Conservation (phyloP, 1,140 invertebrate species). For the Ylistrum balloti region DNA sequence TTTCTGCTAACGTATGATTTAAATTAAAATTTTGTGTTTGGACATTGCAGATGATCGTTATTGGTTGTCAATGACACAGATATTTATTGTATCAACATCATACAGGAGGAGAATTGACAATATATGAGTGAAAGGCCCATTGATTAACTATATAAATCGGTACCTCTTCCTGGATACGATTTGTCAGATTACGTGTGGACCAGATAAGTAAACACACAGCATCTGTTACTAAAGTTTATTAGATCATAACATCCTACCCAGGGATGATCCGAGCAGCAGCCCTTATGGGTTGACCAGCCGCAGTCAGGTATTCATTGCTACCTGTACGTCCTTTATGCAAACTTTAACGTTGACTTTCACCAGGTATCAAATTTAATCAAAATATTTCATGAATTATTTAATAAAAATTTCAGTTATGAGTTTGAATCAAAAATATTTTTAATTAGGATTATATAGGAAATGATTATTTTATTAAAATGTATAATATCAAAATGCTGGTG, state of each 20-base stretch:
- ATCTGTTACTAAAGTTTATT: not conserved
- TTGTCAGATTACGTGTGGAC: not conserved
- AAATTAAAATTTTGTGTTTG: too few species aligned
- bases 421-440: too few species aligned
- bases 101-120: not conserved
- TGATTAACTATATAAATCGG: constrained; percentile 15
- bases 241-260: not conserved
- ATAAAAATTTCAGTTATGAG: not conserved
- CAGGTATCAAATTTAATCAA: not conserved
- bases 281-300: not conserved
- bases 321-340: not conserved
- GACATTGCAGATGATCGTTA: not conserved
- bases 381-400: not conserved
- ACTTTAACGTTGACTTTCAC: too few species aligned
- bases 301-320: not conserved
- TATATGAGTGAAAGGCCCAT: not conserved
- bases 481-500: not conserved
- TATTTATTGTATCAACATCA: not conserved
- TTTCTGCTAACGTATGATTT: too few species aligned
- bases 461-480: not conserved
- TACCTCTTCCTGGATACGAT: constrained; percentile 33
- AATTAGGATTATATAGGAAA: too few species aligned
- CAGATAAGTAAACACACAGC: not conserved
- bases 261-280: not conserved
- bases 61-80: not conserved